phyloP scores from a whole-genome alignment of 1,140 invertebrate genomes.

The Drosophila neocordata region DNA sequence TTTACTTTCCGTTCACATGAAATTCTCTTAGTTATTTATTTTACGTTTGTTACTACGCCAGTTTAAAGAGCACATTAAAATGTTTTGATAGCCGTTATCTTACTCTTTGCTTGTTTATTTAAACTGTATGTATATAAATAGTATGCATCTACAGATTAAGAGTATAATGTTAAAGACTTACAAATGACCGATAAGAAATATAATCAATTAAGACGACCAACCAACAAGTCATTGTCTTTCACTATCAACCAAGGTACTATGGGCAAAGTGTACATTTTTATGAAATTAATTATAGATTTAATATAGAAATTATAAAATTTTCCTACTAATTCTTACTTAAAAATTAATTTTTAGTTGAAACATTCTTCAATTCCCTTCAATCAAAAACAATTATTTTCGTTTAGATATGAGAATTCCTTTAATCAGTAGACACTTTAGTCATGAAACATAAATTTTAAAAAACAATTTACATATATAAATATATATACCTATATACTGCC shows the following conservation, averaged over 20 bases:
- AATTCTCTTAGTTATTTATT: neutral
- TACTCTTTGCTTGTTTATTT: neutral
- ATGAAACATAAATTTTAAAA: no score
- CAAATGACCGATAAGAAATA: neutral
- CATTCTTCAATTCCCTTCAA: no score
- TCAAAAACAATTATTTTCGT: no score
- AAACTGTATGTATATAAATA: neutral
- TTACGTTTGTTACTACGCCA: neutral
- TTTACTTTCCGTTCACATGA: neutral
- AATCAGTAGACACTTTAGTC: no score
- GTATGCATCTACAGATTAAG: neutral
- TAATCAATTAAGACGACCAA: neutral
- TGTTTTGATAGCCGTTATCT: neutral
- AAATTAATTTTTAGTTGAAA: no score
- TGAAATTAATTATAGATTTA: no score
- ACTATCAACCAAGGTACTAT: neutral
- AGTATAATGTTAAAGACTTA: neutral
- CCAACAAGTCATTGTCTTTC: neutral
- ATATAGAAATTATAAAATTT: no score
- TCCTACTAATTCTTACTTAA: no score
- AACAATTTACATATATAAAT: no score
- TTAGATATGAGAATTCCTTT: no score
- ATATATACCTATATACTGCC: no score
- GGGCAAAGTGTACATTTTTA: no score
- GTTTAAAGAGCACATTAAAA: neutral